Evolutionary conservation across 2,888 invertebrate genomes (phyloP).

Genomic region (Cosmopolites sordidus): DNA sequence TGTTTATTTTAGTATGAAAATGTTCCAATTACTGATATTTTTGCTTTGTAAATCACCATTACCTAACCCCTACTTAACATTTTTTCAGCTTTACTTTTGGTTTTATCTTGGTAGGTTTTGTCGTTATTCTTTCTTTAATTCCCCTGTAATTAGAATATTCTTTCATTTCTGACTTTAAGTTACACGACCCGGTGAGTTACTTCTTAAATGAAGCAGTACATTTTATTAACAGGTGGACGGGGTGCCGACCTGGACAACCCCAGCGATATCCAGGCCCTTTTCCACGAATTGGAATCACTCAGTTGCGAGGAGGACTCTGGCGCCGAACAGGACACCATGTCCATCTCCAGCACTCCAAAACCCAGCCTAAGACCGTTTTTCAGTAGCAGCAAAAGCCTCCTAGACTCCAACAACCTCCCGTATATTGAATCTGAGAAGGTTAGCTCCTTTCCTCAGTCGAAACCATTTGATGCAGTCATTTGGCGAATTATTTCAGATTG

Average conservation of each 20-base stretch:
- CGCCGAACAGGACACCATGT: constrained; percentile 93
- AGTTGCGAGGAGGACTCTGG: constrained; percentile 86
- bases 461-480: not conserved
- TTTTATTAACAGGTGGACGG: constrained; percentile 49
- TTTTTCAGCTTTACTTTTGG: no score
- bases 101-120: no score
- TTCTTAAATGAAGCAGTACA: no score
- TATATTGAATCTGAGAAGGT: constrained; percentile 40
- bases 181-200: no score
- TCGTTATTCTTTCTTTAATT: no score
- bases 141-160: no score
- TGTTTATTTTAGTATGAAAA: no score
- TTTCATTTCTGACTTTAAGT: no score
- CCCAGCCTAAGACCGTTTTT: constrained; percentile 94
- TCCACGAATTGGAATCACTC: constrained; percentile 93
- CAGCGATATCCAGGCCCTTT: constrained; percentile 87
- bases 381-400: constrained; percentile 79
- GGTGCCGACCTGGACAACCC: constrained; percentile 66
- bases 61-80: no score
- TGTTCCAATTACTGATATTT: no score
- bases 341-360: constrained; percentile 95
- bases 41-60: no score
- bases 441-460: not conserved
- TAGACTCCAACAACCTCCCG: constrained; percentile 42
- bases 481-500: constrained; percentile 18